Evolutionary conservation across 2,888 invertebrate genomes (phyloP).

Genomic region (Dicycla oo): DNA sequence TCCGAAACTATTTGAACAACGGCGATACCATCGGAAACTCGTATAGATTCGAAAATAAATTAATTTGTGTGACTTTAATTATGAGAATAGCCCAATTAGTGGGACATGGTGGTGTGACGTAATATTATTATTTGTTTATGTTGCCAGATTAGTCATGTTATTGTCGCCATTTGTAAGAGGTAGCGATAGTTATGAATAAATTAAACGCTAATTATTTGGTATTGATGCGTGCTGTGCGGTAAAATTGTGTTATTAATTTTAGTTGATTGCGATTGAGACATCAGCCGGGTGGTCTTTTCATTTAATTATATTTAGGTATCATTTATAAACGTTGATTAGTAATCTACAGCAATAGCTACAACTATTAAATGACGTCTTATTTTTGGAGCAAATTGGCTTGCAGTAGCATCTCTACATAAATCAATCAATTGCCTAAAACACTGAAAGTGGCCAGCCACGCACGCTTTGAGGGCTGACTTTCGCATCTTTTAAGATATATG

Average conservation of each 20-base stretch:
- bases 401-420: background rate
- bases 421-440: background rate
- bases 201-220: slow-evolving; percentile 48
- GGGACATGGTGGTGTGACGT: slow-evolving; percentile 67
- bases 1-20: slow-evolving; percentile 78
- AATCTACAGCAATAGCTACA: too few species aligned
- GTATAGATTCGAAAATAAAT: slow-evolving; percentile 76
- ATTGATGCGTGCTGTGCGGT: slow-evolving; percentile 37
- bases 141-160: slow-evolving; percentile 40
- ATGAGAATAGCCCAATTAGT: slow-evolving; percentile 82
- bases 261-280: slow-evolving; percentile 16
- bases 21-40: slow-evolving; percentile 77
- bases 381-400: background rate
- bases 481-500: too few species aligned
- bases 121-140: slow-evolving; percentile 45
- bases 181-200: slow-evolving; percentile 44
- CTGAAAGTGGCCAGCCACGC: background rate
- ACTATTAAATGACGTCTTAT: background rate
- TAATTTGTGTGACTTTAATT: slow-evolving; percentile 81
- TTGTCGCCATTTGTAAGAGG: slow-evolving; percentile 44
- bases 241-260: slow-evolving; percentile 36
- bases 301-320: background rate
- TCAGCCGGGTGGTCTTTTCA: slow-evolving; percentile 41
- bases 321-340: background rate
- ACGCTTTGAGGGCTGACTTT: too few species aligned